Percentiles rank a stretch among this genome's conserved stretches.
Evolutionary conservation across 2,113 vertebrate genomes (phyloP).

Genomic region (Zosterops borbonicus): DNA sequence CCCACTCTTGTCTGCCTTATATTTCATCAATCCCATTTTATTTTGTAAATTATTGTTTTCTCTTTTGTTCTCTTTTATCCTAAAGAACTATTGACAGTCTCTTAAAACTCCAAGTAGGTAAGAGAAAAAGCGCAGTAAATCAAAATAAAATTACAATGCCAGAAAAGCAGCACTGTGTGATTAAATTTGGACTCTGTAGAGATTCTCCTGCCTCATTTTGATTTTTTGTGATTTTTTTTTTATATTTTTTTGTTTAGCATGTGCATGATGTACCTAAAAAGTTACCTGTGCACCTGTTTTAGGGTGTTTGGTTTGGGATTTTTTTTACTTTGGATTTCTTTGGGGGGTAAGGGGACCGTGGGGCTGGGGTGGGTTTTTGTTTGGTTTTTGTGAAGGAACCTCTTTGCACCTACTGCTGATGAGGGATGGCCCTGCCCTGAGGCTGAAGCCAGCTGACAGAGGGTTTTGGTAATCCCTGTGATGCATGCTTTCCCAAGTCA

Average conservation of each 20-base stretch:
- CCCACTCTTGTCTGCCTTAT: neutral
- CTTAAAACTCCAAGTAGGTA: neutral
- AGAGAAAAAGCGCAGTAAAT: neutral
- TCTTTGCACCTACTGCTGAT: neutral
- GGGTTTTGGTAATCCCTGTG: fast-evolving
- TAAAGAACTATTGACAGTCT: neutral
- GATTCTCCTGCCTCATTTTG: neutral
- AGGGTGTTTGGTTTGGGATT: neutral
- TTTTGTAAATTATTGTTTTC: neutral
- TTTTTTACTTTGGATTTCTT: neutral
- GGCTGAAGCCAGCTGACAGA: neutral
- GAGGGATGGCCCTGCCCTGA: neutral
- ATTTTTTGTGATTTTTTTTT: neutral
- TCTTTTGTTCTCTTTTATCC: neutral
- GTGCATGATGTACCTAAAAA: neutral
- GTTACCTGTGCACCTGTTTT: neutral
- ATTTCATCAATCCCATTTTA: neutral
- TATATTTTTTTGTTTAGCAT: neutral
- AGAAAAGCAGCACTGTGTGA: neutral
- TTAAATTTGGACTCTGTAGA: neutral
- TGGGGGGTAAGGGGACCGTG: too few species aligned
- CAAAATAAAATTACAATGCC: neutral
- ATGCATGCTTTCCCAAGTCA: neutral
- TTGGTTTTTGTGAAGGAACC: neutral
- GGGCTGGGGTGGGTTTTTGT: neutral